Conservation (phyloP, 2,113 vertebrate genomes). For the Agapornis roseicollis region DNA sequence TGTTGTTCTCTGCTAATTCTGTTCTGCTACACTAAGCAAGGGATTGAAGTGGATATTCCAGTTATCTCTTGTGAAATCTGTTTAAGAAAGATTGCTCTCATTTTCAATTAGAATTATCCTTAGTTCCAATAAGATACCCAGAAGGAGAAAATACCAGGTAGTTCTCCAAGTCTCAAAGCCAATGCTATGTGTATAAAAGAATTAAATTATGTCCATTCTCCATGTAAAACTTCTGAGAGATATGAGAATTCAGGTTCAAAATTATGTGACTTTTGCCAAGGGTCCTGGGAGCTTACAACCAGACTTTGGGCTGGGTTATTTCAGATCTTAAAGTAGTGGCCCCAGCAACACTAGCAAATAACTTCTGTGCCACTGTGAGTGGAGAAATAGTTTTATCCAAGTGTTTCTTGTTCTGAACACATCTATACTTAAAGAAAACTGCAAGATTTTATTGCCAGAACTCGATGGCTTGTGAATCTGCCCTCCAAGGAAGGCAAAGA, state of each 20-base stretch:
- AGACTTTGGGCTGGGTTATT: background rate
- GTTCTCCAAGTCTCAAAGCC: background rate
- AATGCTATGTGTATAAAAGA: background rate
- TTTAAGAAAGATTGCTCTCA: background rate
- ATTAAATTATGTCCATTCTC: background rate
- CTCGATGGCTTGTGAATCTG: background rate
- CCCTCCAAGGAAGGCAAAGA: background rate
- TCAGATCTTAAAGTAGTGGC: background rate
- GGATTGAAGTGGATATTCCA: background rate
- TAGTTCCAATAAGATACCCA: background rate
- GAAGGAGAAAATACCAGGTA: background rate
- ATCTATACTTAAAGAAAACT: background rate
- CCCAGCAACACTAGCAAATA: background rate
- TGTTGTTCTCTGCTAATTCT: background rate
- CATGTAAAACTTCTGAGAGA: background rate
- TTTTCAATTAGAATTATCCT: background rate
- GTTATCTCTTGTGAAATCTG: background rate
- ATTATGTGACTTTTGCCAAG: background rate
- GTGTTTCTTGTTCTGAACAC: background rate
- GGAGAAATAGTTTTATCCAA: background rate
- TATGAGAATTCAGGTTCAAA: background rate
- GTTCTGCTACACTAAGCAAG: background rate
- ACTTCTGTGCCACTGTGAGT: background rate
- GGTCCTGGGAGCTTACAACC: background rate
- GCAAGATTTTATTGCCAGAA: background rate